Conservation (phyloP, 2,888 invertebrate species). For the Lampropteryx suffumata region DNA sequence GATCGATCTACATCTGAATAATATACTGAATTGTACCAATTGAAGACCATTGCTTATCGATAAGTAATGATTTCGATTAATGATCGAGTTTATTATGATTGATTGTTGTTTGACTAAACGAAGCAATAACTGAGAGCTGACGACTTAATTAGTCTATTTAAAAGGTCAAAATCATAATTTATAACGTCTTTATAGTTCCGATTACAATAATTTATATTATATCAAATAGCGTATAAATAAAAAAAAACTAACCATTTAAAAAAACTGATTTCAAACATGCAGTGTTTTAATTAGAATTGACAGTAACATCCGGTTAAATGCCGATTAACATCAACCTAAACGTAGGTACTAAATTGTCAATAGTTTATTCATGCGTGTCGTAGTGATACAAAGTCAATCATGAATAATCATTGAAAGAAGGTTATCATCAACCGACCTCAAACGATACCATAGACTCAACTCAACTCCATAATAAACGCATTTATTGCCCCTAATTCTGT, state of each 20-base stretch:
- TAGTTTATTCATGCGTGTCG: neutral
- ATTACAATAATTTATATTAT: too few relatives aligned
- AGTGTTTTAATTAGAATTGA: too few relatives aligned
- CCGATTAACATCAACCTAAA: neutral
- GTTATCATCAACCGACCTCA: constrained; percentile 12
- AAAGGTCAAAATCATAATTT: constrained; percentile 6
- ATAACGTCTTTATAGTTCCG: neutral
- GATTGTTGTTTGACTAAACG: constrained; percentile 19
- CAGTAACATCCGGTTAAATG: too few relatives aligned
- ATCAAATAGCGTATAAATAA: too few relatives aligned
- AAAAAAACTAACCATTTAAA: too few relatives aligned
- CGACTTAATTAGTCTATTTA: constrained; percentile 2
- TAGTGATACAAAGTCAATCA: neutral
- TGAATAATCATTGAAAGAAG: constrained; percentile 8
- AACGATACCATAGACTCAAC: too few relatives aligned
- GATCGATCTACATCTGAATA: constrained; percentile 69
- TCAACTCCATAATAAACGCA: too few relatives aligned
- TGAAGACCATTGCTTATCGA: constrained; percentile 33
- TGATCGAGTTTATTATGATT: constrained; percentile 26
- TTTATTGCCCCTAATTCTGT: too few relatives aligned
- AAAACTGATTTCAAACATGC: too few relatives aligned
- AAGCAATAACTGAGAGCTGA: constrained; percentile 10
- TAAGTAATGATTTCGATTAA: constrained; percentile 22
- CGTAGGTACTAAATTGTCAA: neutral
- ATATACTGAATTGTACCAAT: constrained; percentile 36